Evolutionary conservation across 2,797 vertebrate species (phyloP).

Genomic region (Antrozous pallidus): DNA sequence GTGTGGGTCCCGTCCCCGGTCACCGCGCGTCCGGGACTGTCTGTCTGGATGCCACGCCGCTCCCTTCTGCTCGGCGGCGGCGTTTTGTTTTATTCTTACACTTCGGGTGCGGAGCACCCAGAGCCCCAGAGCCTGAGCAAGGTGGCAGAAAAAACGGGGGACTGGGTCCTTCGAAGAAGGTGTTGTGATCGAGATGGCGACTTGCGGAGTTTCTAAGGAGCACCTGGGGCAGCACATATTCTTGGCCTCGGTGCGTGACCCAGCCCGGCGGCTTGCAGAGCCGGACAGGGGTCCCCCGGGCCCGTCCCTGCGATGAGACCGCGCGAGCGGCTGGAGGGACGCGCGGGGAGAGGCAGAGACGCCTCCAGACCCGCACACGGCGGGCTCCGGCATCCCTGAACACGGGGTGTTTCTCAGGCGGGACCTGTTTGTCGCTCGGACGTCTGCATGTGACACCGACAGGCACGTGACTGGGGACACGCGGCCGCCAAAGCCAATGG

Average conservation of each 20-base stretch:
- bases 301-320: fast-evolving
- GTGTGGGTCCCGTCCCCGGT: fast-evolving
- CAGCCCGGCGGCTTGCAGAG: neutral
- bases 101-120: neutral
- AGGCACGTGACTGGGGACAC: neutral
- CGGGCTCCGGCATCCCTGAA: fast-evolving
- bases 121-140: neutral
- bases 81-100: neutral
- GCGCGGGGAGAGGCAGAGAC: neutral
- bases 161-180: neutral
- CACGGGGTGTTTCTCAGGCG: neutral
- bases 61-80: neutral
- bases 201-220: neutral
- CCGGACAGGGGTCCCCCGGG: fast-evolving
- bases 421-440: neutral
- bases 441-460: constrained; percentile 15
- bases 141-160: fast-evolving
- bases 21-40: neutral
- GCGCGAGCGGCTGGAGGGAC: fast-evolving
- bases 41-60: neutral
- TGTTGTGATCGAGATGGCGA: fast-evolving
- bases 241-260: neutral
- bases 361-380: neutral
- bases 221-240: fast-evolving
- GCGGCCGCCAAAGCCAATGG: neutral